Percentiles rank a stretch among this genome's conserved stretches.
phyloP scores from a whole-genome alignment of 2,113 vertebrate species.

The Cyprinodon variegatus region DNA sequence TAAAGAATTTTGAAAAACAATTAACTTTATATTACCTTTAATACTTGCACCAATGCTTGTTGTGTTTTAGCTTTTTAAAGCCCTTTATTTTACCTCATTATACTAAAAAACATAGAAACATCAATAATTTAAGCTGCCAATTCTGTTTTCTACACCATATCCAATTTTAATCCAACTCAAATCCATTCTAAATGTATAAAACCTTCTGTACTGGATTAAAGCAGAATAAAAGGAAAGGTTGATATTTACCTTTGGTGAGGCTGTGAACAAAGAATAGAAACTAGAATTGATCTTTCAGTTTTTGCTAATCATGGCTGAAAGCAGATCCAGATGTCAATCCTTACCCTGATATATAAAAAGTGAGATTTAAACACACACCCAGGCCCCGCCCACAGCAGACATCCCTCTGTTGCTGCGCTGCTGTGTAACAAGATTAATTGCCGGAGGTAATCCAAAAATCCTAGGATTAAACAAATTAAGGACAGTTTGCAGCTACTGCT shows the following conservation, averaged over 20 bases:
- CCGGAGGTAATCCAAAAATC: slow-evolving; percentile 78
- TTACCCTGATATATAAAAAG: slow-evolving; percentile 6
- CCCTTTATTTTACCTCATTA: neutral
- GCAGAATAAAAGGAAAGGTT: neutral
- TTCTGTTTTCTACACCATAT: neutral
- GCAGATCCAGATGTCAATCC: slow-evolving; percentile 17
- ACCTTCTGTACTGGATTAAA: neutral
- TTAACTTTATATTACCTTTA: no score
- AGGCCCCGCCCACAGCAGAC: slow-evolving; percentile 17
- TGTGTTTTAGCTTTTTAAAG: no score
- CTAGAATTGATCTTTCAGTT: neutral
- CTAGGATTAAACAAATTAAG: slow-evolving; percentile 75
- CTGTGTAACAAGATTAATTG: slow-evolving; percentile 77
- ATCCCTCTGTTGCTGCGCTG: slow-evolving; percentile 35
- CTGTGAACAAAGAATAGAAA: neutral
- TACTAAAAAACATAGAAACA: neutral
- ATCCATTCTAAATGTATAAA: no score
- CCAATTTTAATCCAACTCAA: neutral
- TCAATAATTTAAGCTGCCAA: neutral
- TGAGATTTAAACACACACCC: slow-evolving; percentile 7
- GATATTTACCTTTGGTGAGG: neutral
- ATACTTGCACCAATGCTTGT: no score
- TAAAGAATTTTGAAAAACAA: no score
- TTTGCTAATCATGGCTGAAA: neutral
- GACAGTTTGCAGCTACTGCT: slow-evolving; percentile 55